These are phyloP conservation scores for Hyposoter dolosus DNA, from an alignment of 2,888 invertebrate genomes.

Conservation along the genomic window DNA sequence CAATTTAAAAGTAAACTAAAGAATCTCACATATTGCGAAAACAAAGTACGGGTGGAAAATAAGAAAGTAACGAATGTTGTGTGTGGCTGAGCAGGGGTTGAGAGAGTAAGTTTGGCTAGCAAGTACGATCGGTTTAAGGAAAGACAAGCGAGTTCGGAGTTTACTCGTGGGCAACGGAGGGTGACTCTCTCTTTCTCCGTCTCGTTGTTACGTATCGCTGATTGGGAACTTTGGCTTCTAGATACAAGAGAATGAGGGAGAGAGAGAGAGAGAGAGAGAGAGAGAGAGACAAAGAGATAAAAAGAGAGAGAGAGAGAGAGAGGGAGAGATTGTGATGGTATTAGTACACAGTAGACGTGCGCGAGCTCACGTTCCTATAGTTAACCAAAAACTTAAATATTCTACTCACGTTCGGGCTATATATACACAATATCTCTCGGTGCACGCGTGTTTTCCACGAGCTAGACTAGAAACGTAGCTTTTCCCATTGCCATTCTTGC, in stretches of 20 bases:
- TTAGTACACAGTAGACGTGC: conserved; percentile 55
- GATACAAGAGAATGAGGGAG: conserved; percentile 39
- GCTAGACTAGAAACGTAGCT: conserved; percentile 72
- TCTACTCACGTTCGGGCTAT: conserved; percentile 77
- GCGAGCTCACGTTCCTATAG: conserved; percentile 67
- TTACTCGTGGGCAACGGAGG: conserved; percentile 47
- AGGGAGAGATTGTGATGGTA: conserved; percentile 31
- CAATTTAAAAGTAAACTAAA: background rate
- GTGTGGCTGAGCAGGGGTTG: background rate
- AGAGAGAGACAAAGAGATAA: too few relatives aligned
- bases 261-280: conserved; percentile 20
- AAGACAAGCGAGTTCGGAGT: conserved; percentile 60
- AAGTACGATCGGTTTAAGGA: conserved; percentile 31
- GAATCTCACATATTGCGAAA: background rate
- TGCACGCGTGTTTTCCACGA: conserved; percentile 78
- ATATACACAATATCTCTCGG: conserved; percentile 73
- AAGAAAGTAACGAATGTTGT: conserved; percentile 11
- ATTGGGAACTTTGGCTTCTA: conserved; percentile 66
- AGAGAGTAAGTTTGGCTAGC: conserved; percentile 16
- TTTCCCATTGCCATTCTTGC: conserved; percentile 69
- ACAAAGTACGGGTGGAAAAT: conserved; percentile 7
- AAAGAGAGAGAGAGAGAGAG: conserved; percentile 16
- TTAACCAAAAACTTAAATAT: conserved; percentile 76
- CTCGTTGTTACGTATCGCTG: conserved; percentile 64
- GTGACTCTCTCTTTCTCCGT: conserved; percentile 25